A percentile compares a stretch with the other conserved stretches of the same genome.
These are phyloP conservation scores for Nothura maculosa DNA, from an alignment of 2,797 vertebrate genomes.

Conservation along the genomic window DNA sequence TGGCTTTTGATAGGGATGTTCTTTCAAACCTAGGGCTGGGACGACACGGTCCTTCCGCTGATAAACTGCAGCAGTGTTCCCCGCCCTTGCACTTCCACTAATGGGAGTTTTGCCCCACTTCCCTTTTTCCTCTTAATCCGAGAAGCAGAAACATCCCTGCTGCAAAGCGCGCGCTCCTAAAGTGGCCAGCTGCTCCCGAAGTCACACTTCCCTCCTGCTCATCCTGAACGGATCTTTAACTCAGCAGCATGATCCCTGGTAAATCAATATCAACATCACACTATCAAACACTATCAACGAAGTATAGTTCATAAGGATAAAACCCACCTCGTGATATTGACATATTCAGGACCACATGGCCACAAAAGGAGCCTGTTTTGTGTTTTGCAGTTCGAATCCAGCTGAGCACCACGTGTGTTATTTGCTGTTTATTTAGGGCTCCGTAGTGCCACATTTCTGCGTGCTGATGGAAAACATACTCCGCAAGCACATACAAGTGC, in stretches of 20 bases:
- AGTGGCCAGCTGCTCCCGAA: neutral
- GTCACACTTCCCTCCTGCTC: neutral
- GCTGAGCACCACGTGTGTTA: constrained; percentile 33
- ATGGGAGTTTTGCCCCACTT: neutral
- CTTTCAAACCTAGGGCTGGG: neutral
- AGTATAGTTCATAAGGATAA: constrained; percentile 19
- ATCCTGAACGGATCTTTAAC: constrained; percentile 6
- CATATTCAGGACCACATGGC: neutral
- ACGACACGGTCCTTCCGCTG: neutral
- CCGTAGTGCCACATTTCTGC: neutral
- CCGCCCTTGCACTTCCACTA: neutral
- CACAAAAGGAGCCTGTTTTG: neutral
- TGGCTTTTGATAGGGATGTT: neutral
- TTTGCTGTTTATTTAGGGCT: constrained; percentile 39
- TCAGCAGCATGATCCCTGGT: neutral
- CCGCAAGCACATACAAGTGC: neutral
- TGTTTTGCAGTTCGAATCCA: constrained; percentile 21
- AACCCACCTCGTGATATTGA: neutral
- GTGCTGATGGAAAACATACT: constrained; percentile 23
- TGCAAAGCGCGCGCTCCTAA: neutral
- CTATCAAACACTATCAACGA: constrained; percentile 15
- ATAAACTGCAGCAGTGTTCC: neutral
- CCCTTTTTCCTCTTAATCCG: neutral
- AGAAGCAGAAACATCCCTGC: neutral
- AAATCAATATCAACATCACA: constrained; percentile 29